A percentile compares a stretch with the other conserved stretches of the same genome.
phyloP scores from a whole-genome alignment of 23 tunicate species.

The Trididemnum clinides region DNA sequence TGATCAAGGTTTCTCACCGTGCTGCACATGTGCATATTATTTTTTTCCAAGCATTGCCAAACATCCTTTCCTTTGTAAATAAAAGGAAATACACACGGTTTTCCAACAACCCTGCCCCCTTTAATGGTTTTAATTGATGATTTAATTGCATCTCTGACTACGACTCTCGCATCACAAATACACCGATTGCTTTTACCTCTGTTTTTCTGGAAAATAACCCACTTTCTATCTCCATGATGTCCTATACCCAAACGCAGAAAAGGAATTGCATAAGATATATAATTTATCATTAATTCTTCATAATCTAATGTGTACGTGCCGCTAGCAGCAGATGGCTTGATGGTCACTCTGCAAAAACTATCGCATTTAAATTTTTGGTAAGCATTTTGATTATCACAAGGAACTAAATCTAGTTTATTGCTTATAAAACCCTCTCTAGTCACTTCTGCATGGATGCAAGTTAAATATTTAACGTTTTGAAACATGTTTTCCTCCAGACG shows the following conservation, averaged over 20 bases:
- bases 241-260: background rate
- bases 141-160: too few relatives aligned
- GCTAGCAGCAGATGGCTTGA: background rate
- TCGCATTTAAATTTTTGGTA: constrained; percentile 47
- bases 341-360: background rate
- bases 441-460: constrained; percentile 25
- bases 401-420: background rate
- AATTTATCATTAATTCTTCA: background rate
- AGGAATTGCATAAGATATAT: background rate
- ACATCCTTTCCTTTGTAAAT: constrained; percentile 34
- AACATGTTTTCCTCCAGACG: constrained; percentile 1
- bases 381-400: constrained; percentile 8
- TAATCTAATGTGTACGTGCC: background rate
- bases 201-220: constrained; percentile 18
- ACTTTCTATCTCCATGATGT: background rate
- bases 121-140: constrained; percentile 12
- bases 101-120: constrained; percentile 63
- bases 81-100: constrained; percentile 78
- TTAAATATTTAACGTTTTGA: background rate
- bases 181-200: background rate
- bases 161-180: constrained; percentile 13
- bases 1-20: constrained; percentile 50
- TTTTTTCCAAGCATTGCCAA: constrained; percentile 37
- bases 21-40: constrained; percentile 31
- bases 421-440: background rate